Evolutionary conservation across 2,888 invertebrate genomes (phyloP).

Genomic region (Coenonympha arcania): DNA sequence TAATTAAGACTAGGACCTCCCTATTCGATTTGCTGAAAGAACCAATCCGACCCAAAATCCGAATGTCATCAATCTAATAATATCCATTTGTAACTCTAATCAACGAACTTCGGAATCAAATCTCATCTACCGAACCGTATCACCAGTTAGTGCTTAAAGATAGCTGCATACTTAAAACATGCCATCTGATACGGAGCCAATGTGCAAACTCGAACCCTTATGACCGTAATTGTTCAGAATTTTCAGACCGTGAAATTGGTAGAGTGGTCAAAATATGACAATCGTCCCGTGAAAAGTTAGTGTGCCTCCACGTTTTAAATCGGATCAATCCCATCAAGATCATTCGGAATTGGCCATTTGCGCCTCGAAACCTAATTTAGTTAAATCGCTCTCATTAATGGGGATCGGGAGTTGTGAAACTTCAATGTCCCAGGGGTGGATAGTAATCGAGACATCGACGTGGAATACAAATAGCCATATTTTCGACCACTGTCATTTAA

Average conservation of each 20-base stretch:
- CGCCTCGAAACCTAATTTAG: conserved; percentile 62
- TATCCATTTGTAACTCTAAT: conserved; percentile 8
- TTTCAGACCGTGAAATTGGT: no score
- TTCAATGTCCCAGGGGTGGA: conserved; percentile 50
- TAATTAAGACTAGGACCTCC: no score
- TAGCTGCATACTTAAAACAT: no score
- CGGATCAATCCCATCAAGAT: conserved; percentile 22
- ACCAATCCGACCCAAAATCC: background rate
- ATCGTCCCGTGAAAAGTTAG: no score
- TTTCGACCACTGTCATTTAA: background rate
- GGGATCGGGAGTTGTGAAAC: conserved; percentile 57
- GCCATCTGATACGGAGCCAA: no score
- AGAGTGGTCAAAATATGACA: no score
- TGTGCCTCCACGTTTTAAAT: no score
- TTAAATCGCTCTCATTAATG: conserved; percentile 68
- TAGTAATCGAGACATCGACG: conserved; percentile 35
- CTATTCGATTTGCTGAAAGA: no score
- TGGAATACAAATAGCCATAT: conserved; percentile 55
- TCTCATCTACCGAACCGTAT: conserved; percentile 13
- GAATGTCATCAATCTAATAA: background rate
- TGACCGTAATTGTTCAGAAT: no score
- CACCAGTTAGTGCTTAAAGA: conserved; percentile 26
- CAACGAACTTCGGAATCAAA: conserved; percentile 21
- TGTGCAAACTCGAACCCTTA: no score
- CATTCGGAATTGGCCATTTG: conserved; percentile 45